Base-by-base conservation (phyloP, 2,113 vertebrate species). In the Dasyprocta punctata region DNA sequence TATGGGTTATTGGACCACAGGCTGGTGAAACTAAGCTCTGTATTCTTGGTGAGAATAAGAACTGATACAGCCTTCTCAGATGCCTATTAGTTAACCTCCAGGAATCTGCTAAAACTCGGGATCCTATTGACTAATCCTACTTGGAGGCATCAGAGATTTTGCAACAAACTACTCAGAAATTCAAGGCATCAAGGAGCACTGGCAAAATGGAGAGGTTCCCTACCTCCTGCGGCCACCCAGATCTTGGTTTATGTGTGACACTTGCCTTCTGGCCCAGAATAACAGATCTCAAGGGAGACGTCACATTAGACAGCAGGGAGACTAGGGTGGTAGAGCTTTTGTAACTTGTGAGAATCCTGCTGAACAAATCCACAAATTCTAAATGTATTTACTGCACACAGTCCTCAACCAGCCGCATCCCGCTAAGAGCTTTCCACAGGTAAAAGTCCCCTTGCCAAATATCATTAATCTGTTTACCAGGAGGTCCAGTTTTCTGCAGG, bases 371-470 rank as follows among this genome's bases (percentile, higher is more conserved):
- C 67, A 22, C 58, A 63, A 61, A 49, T 86, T 90, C 52, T 73
- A 52, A 77, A 54, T 85, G 36, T 82, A 33, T 81, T 92, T 82
- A 41, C 77, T n/a, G 9, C n/a, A 54, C 54, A 24, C 58, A 22
- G 0, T 52, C 49, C 22, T 88, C 65, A 58, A 63, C 47, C 44
- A 83, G 81, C 90, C 26, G 16, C 17, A 47, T 65, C 28, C 61
- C 78, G 49, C 61, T 89, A 41, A 86, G 19, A 54, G 49, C 84
- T 47, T 94, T 94, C 41, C 94, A 75, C 22, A 86, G 71, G 82
- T 89, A 75, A 89, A 38, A 83, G 85, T 58, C 78, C 36, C 69
- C 9, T 38, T 56, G 47, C 54, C 87, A 96, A 80, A 73, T 58
- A 83, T 33, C 52, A 69, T 58, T 56, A 77, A 82, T 92, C 83